Percentiles rank a stretch among this genome's conserved stretches.
These are phyloP conservation scores for Danaus chrysippus DNA, from an alignment of 2,888 invertebrate species.

Conservation along the genomic window DNA sequence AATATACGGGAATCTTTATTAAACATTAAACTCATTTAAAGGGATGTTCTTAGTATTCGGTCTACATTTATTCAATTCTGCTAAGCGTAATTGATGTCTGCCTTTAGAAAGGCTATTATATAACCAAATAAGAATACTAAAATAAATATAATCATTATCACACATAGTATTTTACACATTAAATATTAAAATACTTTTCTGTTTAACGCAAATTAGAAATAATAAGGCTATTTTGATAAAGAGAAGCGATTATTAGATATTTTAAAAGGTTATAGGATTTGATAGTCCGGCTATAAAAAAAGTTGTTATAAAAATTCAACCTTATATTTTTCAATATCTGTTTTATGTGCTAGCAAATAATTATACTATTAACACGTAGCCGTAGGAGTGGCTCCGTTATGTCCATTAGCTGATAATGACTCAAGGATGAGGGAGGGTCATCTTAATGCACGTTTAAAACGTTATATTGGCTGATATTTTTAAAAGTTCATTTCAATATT, in stretches of 20 bases:
- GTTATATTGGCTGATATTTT: background rate
- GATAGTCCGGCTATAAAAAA: too few relatives aligned
- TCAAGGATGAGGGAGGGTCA: slow-evolving; percentile 2
- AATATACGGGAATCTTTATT: too few relatives aligned
- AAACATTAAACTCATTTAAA: too few relatives aligned
- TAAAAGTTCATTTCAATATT: background rate
- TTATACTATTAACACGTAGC: background rate
- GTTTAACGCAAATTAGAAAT: background rate
- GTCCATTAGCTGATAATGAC: slow-evolving; percentile 6
- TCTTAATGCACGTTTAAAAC: background rate
- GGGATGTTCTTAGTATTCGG: too few relatives aligned
- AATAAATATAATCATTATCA: too few relatives aligned
- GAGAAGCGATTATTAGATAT: slow-evolving; percentile 64
- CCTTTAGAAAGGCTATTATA: slow-evolving; percentile 32
- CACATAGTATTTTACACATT: too few relatives aligned
- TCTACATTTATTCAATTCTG: too few relatives aligned
- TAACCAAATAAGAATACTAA: background rate
- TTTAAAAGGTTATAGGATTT: slow-evolving; percentile 30
- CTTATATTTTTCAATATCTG: too few relatives aligned
- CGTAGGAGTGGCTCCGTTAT: slow-evolving; percentile 2
- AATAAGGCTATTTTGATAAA: slow-evolving; percentile 38
- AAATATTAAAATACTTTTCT: too few relatives aligned
- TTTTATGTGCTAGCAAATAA: background rate
- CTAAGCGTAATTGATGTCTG: slow-evolving; percentile 30
- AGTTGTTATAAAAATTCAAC: too few relatives aligned